These are phyloP conservation scores for Conomelus anceps DNA, from an alignment of 2,888 invertebrate species.

Conservation along the genomic window DNA sequence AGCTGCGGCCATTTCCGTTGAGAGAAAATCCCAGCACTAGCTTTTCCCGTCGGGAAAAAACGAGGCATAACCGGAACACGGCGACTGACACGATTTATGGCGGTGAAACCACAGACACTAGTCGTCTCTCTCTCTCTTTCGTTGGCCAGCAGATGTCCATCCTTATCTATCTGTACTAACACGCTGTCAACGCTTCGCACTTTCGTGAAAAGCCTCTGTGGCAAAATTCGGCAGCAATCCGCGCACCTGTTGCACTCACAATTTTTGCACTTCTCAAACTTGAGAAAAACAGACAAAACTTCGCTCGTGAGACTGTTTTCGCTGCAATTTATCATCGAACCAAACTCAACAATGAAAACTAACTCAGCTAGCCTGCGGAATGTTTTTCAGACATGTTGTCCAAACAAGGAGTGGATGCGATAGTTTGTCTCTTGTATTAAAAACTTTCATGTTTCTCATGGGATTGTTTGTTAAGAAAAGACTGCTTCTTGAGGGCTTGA, in stretches of 20 bases:
- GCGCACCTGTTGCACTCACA: background rate
- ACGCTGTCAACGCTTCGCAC: background rate
- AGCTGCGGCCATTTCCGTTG: background rate
- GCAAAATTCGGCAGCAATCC: background rate
- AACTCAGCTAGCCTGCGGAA: background rate
- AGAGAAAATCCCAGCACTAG: background rate
- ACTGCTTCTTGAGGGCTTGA: too few species aligned
- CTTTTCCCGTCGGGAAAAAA: background rate
- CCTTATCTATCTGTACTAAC: background rate
- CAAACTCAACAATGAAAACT: background rate
- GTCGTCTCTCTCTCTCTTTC: background rate
- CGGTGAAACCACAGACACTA: background rate
- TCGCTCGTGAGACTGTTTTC: background rate
- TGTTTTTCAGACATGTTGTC: background rate
- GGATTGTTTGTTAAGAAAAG: background rate
- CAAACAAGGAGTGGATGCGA: background rate
- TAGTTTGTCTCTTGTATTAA: background rate
- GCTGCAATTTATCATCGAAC: background rate
- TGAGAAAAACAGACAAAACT: background rate
- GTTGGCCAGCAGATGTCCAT: background rate
- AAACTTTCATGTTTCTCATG: background rate
- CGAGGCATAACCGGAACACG: background rate
- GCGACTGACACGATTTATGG: background rate
- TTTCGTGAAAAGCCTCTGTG: background rate
- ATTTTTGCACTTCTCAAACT: background rate